Percentiles rank a stretch among this genome's conserved stretches.
Evolutionary conservation across 64 coral and sea anemone genomes (phyloP).

Genomic region (Trachythela sp.): DNA sequence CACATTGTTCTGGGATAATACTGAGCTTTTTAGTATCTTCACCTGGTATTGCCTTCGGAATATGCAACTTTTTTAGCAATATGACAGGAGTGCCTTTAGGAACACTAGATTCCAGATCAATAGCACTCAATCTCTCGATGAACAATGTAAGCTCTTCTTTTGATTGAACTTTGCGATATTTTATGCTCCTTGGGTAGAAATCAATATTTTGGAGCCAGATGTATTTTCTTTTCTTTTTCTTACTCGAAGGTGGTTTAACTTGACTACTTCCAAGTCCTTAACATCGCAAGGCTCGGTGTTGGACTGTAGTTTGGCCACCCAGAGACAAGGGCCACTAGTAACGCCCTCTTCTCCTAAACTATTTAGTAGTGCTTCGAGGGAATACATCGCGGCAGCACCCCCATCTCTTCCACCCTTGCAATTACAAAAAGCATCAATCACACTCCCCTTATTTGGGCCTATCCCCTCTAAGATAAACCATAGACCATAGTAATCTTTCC

Average conservation of each 20-base stretch:
- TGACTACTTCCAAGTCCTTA: neutral
- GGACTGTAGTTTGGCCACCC: constrained; percentile 9
- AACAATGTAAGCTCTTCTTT: constrained; percentile 5
- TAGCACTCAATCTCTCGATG: neutral
- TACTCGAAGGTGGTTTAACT: neutral
- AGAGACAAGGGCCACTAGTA: neutral
- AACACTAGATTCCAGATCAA: neutral
- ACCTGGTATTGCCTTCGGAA: neutral
- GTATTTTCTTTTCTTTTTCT: constrained; percentile 25
- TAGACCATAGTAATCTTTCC: neutral
- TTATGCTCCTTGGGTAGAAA: neutral
- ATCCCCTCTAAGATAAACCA: constrained; percentile 2
- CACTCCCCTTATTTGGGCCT: constrained; percentile 2
- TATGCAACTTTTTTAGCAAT: neutral
- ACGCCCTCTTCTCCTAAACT: neutral
- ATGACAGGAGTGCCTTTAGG: constrained; percentile 14
- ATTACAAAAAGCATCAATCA: neutral
- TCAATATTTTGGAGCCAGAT: constrained; percentile 19
- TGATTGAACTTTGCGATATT: constrained; percentile 2
- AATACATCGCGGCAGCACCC: constrained; percentile 12
- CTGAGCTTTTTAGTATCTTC: neutral
- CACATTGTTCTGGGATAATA: constrained; percentile 13
- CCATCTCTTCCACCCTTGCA: constrained; percentile 15
- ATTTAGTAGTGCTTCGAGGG: neutral
- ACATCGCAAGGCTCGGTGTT: constrained; percentile 5